Conservation (phyloP, 2,797 vertebrate genomes). For the Hypotaenidia philippensis region DNA sequence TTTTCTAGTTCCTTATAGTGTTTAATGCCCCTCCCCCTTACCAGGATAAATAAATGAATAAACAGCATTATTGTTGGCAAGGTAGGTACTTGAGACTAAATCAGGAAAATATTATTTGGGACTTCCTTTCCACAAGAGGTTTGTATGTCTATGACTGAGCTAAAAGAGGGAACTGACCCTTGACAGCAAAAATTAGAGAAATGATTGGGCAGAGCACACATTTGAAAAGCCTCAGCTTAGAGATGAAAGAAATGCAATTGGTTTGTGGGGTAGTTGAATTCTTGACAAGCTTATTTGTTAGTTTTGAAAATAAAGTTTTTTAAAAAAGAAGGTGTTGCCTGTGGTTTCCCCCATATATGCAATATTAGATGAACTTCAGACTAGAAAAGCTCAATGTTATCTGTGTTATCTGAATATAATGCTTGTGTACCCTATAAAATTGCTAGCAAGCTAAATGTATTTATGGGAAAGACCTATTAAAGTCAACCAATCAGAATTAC, state of each 20-base stretch:
- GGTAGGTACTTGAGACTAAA: not conserved
- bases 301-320: not conserved
- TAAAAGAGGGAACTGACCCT: not conserved
- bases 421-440: not conserved
- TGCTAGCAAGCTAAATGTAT: not conserved
- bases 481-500: not conserved
- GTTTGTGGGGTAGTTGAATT: not conserved
- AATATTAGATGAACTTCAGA: not conserved
- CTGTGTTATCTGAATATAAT: not conserved
- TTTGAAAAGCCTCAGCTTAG: not conserved
- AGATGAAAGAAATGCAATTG: not conserved
- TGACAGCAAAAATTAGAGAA: not conserved
- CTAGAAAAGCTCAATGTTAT: not conserved
- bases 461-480: not conserved
- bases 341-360: not conserved
- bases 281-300: not conserved
- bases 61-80: not conserved
- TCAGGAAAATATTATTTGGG: not conserved
- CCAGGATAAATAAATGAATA: not conserved
- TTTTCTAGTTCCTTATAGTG: not conserved
- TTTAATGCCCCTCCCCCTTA: not conserved
- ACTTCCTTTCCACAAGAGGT: not conserved
- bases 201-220: not conserved
- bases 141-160: not conserved
- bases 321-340: not conserved